phyloP scores from a whole-genome alignment of 2,888 invertebrate species.

The Sipha maydis region DNA sequence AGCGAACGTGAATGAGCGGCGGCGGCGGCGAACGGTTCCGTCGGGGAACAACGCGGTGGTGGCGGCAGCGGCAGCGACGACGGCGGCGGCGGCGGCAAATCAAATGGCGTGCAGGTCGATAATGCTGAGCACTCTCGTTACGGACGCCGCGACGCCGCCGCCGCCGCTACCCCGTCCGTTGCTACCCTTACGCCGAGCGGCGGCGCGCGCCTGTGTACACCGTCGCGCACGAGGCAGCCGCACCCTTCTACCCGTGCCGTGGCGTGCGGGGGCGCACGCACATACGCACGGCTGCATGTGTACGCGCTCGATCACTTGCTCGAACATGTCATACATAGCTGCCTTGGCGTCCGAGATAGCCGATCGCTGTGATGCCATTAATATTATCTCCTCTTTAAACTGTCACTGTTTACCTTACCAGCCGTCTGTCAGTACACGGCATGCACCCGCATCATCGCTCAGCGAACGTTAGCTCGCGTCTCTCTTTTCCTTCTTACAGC shows the following conservation, averaged over 20 bases:
- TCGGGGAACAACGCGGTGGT: neutral
- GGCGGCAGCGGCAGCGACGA: constrained; percentile 66
- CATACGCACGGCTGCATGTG: neutral
- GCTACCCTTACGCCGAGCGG: constrained; percentile 67
- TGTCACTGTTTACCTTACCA: neutral
- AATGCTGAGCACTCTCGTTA: constrained; percentile 62
- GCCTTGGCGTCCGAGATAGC: too few relatives aligned
- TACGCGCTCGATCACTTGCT: neutral
- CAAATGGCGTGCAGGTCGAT: constrained; percentile 65
- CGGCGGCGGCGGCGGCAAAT: constrained; percentile 67
- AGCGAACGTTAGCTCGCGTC: too few relatives aligned
- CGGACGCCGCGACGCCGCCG: constrained; percentile 65
- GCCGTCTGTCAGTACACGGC: neutral
- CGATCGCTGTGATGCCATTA: neutral
- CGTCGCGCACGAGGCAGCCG: constrained; percentile 65
- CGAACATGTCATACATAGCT: neutral
- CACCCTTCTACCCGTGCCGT: constrained; percentile 40
- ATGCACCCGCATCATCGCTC: neutral
- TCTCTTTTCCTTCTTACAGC: too few relatives aligned
- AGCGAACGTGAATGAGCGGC: constrained; percentile 63
- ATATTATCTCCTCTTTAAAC: too few relatives aligned
- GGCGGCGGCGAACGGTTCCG: constrained; percentile 65
- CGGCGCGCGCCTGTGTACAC: constrained; percentile 66
- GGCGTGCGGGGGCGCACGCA: neutral
- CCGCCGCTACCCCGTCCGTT: constrained; percentile 67